Percentiles rank a stretch among this genome's conserved stretches.
Evolutionary conservation across 2,888 invertebrate genomes (phyloP).

Genomic region (Heliconius ismenius): DNA sequence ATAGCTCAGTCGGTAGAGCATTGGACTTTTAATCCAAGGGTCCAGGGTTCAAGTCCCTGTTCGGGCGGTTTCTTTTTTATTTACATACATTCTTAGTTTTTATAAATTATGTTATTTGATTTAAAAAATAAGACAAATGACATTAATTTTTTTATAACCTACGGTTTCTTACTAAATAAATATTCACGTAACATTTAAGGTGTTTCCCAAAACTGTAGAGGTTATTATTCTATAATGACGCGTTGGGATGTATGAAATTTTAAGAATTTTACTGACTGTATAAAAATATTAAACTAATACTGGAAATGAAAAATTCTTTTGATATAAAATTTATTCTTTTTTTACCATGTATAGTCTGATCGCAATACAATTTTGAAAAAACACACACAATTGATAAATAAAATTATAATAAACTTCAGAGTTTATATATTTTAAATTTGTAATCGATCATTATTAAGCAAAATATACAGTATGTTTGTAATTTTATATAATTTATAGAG

Average conservation of each 20-base stretch:
- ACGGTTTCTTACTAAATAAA: neutral
- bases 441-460: neutral
- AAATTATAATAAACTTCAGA: neutral
- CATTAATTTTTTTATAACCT: neutral
- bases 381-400: too few species aligned
- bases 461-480: too few species aligned
- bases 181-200: neutral
- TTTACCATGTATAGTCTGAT: too few species aligned
- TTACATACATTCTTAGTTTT: neutral
- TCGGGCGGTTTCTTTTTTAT: conserved; percentile 65
- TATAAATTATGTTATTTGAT: neutral
- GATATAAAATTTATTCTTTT: too few species aligned
- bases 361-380: too few species aligned
- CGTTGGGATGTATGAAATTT: too few species aligned
- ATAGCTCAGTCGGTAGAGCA: conserved; percentile 83
- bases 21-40: conserved; percentile 83
- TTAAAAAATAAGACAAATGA: neutral
- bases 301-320: too few species aligned
- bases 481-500: too few species aligned
- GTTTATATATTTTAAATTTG: neutral
- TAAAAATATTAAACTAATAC: too few species aligned
- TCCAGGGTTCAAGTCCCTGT: conserved; percentile 83
- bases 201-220: too few species aligned
- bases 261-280: too few species aligned
- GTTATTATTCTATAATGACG: too few species aligned